phyloP scores from a whole-genome alignment of 92 coral and sea anemone genomes.

The Isaurus tuberculatus region DNA sequence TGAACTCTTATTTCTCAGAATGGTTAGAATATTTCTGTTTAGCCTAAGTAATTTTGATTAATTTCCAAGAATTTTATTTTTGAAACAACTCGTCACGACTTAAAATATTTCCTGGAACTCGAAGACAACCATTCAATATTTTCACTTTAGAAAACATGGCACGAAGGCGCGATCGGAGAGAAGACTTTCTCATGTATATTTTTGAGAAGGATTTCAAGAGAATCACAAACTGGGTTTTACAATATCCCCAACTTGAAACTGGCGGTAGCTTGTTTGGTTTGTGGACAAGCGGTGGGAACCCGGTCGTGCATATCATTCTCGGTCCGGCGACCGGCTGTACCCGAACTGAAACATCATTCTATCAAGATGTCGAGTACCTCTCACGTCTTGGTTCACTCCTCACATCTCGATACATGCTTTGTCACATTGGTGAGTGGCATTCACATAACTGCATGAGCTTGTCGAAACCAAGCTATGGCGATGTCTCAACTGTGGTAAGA shows the following conservation, averaged over 20 bases:
- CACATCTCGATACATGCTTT: constrained; percentile 70
- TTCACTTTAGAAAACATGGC: constrained; percentile 37
- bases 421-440: constrained; percentile 97
- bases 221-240: constrained; percentile 51
- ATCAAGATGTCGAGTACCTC: constrained; percentile 81
- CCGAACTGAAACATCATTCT: constrained; percentile 70
- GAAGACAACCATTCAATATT: not conserved
- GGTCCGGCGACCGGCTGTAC: constrained; percentile 87
- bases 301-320: constrained; percentile 78
- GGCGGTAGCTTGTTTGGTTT: constrained; percentile 84
- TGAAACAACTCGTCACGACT: not conserved
- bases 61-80: constrained; percentile 8
- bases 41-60: not conserved
- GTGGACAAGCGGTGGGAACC: constrained; percentile 69
- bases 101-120: not conserved
- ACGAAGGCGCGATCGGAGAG: not conserved
- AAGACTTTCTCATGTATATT: constrained; percentile 49
- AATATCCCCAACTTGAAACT: constrained; percentile 52
- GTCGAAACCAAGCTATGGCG: constrained; percentile 79
- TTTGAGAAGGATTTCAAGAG: constrained; percentile 66
- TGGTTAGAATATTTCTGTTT: not conserved
- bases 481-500: constrained; percentile 67
- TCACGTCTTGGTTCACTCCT: constrained; percentile 73
- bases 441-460: constrained; percentile 83
- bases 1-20: constrained; percentile 4